Percentiles rank a stretch among this genome's conserved stretches.
These are phyloP conservation scores for Archaeoteleia sp. DNA, from an alignment of 2,888 invertebrate genomes.

Conservation along the genomic window DNA sequence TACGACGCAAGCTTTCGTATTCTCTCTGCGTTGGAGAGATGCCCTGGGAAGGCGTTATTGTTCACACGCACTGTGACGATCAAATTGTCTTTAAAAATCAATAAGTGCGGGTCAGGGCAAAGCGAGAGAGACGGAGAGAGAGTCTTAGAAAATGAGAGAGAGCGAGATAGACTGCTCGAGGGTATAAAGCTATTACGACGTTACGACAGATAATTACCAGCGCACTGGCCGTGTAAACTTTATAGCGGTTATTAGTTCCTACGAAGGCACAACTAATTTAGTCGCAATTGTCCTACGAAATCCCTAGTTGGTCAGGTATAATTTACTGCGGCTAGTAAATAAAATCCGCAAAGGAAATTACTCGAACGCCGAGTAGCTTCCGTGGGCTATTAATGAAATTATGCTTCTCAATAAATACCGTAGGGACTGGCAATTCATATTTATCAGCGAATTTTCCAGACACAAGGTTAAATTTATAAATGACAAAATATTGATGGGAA, in stretches of 20 bases:
- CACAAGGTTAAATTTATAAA: no score
- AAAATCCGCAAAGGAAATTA: constrained; percentile 49
- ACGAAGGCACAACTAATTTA: constrained; percentile 54
- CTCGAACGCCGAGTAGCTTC: constrained; percentile 43
- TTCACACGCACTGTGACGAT: constrained; percentile 20
- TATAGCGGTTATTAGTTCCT: constrained; percentile 56
- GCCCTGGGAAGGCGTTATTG: constrained; percentile 10
- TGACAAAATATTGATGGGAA: no score
- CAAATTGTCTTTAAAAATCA: constrained; percentile 37
- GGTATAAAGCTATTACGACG: constrained; percentile 56
- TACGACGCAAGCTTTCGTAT: no score
- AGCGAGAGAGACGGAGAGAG: constrained; percentile 20
- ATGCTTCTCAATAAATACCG: constrained; percentile 29
- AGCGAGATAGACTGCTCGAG: constrained; percentile 44
- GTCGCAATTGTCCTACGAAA: constrained; percentile 55
- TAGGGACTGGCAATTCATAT: constrained; percentile 14
- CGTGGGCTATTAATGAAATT: constrained; percentile 36
- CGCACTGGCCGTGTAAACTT: constrained; percentile 56
- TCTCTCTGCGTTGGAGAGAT: not conserved
- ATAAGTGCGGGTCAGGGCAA: constrained; percentile 32
- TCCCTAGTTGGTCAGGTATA: constrained; percentile 53
- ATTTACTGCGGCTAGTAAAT: constrained; percentile 53
- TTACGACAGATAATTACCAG: constrained; percentile 59
- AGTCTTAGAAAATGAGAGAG: constrained; percentile 21
- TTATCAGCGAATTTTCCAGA: no score